Base-by-base conservation (phyloP, 2,888 invertebrate species). In the Xanthorhoe spadicearia region DNA sequence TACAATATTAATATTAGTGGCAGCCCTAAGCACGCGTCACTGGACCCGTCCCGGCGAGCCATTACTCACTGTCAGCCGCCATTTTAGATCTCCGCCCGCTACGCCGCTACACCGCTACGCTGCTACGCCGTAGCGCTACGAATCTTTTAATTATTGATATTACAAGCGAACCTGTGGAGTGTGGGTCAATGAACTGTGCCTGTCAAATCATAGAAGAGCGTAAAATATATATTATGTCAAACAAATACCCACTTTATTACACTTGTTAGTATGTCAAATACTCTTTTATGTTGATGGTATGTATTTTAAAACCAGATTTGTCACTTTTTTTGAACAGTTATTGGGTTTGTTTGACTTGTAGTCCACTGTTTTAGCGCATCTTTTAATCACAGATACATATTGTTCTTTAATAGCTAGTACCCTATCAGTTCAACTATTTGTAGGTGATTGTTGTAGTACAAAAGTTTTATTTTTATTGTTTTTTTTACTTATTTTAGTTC, bases 21-120 rank as follows among this genome's bases (percentile, higher is more conserved):
- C 87, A 91, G 67, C 92, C 92, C 93, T 92, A 81, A 54, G 85
- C 85, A 90, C 92, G 93, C 92, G 92, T 93, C 92, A 92, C 89
- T 88, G 92, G 91, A 88, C 90, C 87, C 92, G 90, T 92, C 92
- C 87, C 89, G 83, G 84, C 80, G 82, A 81, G 87, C 93, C 92
- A 93, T 93, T 93, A 92, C 87, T 93, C 93, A 93, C 82, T 90
- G 93, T 93, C 93, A 88, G 83, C 86, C 89, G 90, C 92, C 92
- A 92, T 91, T 89, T 90, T 88, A 89, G 85, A 83, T 83, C 90
- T 90, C 82, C 92, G 89, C 92, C 92, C 88, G 88, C 89, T 89
- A 88, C 89, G 90, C 78, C 71, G 85, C 84, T 81, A 80, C 68
- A 68, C 59, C 9, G 81, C 85, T 85, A 84, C 85, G 83, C 75